Evolutionary conservation across 1,140 invertebrate genomes (phyloP).

Genomic region (Aphaenogaster floridana): DNA sequence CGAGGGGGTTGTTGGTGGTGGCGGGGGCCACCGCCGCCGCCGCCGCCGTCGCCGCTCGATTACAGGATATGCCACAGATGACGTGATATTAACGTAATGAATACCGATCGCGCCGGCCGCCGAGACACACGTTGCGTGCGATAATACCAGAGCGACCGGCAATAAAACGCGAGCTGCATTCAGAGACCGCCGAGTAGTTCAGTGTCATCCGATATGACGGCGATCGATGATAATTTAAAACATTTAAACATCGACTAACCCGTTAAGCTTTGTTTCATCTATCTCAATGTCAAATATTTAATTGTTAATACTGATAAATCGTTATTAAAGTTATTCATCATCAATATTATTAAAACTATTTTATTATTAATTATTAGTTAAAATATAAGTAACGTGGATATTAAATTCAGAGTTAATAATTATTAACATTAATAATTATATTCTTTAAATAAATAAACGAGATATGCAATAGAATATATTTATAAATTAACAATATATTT

Average conservation of each 20-base stretch:
- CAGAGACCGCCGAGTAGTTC: neutral
- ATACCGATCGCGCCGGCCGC: constrained; percentile 72
- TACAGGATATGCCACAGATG: constrained; percentile 81
- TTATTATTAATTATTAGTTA: neutral
- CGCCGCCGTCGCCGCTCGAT: constrained; percentile 78
- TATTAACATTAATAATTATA: neutral
- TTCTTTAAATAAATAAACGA: neutral
- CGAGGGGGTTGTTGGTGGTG: constrained; percentile 65
- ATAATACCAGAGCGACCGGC: constrained; percentile 17
- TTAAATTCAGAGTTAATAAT: constrained; percentile 1
- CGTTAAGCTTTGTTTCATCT: neutral
- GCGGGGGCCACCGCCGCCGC: constrained; percentile 33
- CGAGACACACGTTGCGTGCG: constrained; percentile 32
- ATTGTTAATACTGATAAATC: neutral
- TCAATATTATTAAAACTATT: constrained; percentile 2
- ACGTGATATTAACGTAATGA: constrained; percentile 83
- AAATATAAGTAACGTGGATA: neutral
- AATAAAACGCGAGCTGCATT: constrained; percentile 26
- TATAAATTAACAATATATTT: neutral
- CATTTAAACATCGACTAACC: neutral
- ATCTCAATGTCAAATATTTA: neutral
- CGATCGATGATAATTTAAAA: neutral
- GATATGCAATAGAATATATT: neutral
- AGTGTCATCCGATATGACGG: neutral
- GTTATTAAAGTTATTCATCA: neutral